Evolutionary conservation across 1,140 invertebrate species (phyloP).

Genomic region (Drosophila busckii): DNA sequence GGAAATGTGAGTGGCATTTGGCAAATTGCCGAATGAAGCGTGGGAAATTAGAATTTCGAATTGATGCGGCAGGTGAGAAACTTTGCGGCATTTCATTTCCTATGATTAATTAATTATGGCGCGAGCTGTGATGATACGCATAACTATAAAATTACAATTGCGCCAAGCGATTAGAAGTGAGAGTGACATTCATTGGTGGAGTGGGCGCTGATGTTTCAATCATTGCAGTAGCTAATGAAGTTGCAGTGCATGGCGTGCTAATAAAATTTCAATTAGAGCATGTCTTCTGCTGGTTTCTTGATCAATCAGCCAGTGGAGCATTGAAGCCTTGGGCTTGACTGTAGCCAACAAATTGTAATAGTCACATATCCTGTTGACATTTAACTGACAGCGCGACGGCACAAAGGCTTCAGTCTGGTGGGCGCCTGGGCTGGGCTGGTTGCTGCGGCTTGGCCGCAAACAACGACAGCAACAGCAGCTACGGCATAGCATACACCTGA

Average conservation of each 20-base stretch:
- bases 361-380: slow-evolving; percentile 62
- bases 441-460: background rate
- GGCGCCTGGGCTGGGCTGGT: background rate
- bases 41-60: slow-evolving; percentile 67
- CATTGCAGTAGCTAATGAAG: no score
- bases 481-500: slow-evolving; percentile 37
- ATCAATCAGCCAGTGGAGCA: background rate
- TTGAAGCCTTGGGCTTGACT: slow-evolving; percentile 5
- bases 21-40: slow-evolving; percentile 56
- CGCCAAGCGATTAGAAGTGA: background rate
- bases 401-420: slow-evolving; percentile 45
- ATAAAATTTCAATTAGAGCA: no score
- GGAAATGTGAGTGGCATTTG: slow-evolving; percentile 24
- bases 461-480: slow-evolving; percentile 1
- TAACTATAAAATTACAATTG: slow-evolving; percentile 5
- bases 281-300: slow-evolving; percentile 2
- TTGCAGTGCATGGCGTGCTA: no score
- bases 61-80: slow-evolving; percentile 61
- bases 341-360: slow-evolving; percentile 57
- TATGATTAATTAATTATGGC: slow-evolving; percentile 68
- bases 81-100: slow-evolving; percentile 74
- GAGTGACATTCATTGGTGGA: no score
- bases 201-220: no score
- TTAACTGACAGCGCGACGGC: slow-evolving; percentile 52
- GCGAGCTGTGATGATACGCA: slow-evolving; percentile 46